Evolutionary conservation across 2,888 invertebrate species (phyloP), one percentile per base, ranked within the genome.

Genomic region (Drosophila cracens): DNA sequence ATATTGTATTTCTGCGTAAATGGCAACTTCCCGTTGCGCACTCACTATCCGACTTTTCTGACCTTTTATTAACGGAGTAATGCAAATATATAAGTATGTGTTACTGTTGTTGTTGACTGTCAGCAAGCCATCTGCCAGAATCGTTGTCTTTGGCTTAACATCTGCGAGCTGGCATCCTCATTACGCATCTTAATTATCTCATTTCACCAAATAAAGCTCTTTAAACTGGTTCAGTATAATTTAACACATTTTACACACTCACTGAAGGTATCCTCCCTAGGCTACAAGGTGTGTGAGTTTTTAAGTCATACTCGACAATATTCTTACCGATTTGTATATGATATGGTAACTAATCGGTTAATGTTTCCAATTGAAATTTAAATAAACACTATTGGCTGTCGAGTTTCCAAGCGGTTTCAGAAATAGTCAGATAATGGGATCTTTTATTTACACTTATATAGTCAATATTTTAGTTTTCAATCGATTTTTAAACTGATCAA

Each of bases 181-280:
- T 75, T 70, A 69, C 67, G 67, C 72, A 49, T 71, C 83, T 83
- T 83, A 82, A 82, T 82, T 82, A 81, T 74, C 74, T 77, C 70
- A 74, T 77, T 82, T 73, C 48, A 43, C 48, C 48, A 62, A 40
- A 58, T 46, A 36, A 61, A 58, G 63, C 60, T 33, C 34, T 63
- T 67, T 34, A 65, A 66, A 49, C 56, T 56, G 48, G 16, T 13
- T 25, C 7, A 31, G 29, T 51, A 51, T 31, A 8, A 16, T 29
- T 58, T 2, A n/a, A 49, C 11, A 33, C 33, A 33, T 4, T 33
- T 33, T 18, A 54, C 21, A 25, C 48, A 48, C 60, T 54, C 29
- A 7, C 40, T 5, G 2, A 7, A 10, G 34, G 29, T 48, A 48
- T 29, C 4, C 4, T 7, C 4, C 4, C 21, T n/a, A 2, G 16